phyloP scores from a whole-genome alignment of 2,113 vertebrate species.

The Ageneiosus marmoratus region DNA sequence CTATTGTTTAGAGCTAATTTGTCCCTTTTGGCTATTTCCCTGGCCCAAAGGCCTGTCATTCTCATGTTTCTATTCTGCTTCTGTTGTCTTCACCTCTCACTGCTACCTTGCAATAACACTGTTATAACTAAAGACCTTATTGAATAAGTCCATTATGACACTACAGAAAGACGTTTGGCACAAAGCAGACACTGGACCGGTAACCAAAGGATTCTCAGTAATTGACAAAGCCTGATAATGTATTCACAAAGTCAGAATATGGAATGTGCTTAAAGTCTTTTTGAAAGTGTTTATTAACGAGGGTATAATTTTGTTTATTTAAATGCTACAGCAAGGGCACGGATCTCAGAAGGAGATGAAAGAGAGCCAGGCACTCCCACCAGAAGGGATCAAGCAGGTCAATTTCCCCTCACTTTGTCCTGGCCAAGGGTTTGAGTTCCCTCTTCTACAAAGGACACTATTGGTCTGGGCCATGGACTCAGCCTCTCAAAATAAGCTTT shows the following conservation, averaged over 20 bases:
- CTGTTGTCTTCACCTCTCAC: conserved; percentile 56
- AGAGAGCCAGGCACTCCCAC: conserved; percentile 67
- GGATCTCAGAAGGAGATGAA: conserved; percentile 75
- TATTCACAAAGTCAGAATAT: conserved; percentile 50
- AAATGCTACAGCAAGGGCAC: conserved; percentile 73
- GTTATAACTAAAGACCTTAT: conserved; percentile 23
- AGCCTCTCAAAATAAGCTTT: conserved; percentile 63
- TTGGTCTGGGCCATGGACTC: conserved; percentile 66
- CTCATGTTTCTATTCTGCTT: conserved; percentile 71
- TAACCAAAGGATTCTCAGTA: conserved; percentile 20
- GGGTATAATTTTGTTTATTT: conserved; percentile 79
- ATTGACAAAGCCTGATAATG: conserved; percentile 53
- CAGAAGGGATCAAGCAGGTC: conserved; percentile 77
- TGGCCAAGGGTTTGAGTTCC: conserved; percentile 74
- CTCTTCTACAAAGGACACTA: conserved; percentile 73
- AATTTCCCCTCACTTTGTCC: conserved; percentile 79
- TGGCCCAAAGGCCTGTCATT: conserved; percentile 71
- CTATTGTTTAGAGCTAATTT: conserved; percentile 86
- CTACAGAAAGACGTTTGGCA: conserved; percentile 29
- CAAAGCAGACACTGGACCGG: conserved; percentile 13
- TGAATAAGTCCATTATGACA: conserved; percentile 42
- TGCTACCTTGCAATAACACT: conserved; percentile 30
- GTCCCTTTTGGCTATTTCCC: conserved; percentile 82
- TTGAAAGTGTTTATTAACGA: conserved; percentile 39
- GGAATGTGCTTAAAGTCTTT: conserved; percentile 44